These are phyloP conservation scores for Papilio helenus DNA, from an alignment of 1,140 invertebrate genomes.

Conservation along the genomic window DNA sequence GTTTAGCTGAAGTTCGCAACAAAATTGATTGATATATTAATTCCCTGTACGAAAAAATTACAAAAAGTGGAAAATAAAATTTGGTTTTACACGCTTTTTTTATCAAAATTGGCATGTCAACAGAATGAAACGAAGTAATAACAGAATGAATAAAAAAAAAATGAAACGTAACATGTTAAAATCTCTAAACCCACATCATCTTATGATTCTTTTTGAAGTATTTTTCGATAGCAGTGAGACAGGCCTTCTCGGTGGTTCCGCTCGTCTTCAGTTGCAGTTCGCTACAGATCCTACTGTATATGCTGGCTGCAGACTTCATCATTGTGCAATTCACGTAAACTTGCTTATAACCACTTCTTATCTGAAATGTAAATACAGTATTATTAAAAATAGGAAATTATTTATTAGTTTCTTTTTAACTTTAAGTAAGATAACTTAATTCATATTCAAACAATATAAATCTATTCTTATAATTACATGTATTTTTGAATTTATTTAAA, in stretches of 20 bases:
- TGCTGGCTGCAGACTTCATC: slow-evolving; percentile 88
- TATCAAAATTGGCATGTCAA: too few species aligned
- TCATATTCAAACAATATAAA: too few species aligned
- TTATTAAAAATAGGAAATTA: not conserved
- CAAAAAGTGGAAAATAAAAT: too few species aligned
- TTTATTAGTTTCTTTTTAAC: too few species aligned
- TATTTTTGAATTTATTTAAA: not conserved
- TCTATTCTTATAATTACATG: not conserved
- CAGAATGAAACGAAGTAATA: too few species aligned
- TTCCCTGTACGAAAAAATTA: too few species aligned
- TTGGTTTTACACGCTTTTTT: too few species aligned
- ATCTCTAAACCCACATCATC: slow-evolving; percentile 84
- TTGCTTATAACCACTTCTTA: slow-evolving; percentile 84
- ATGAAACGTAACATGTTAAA: not conserved
- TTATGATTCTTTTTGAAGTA: slow-evolving; percentile 86
- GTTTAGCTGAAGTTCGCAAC: too few species aligned
- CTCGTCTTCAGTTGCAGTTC: slow-evolving; percentile 84
- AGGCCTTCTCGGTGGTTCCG: slow-evolving; percentile 84
- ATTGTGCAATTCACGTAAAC: slow-evolving; percentile 93
- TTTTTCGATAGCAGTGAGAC: slow-evolving; percentile 86
- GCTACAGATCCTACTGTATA: slow-evolving; percentile 88
- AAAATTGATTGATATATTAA: too few species aligned
- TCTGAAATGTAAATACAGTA: slow-evolving; percentile 63
- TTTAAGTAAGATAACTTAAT: too few species aligned
- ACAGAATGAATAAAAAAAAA: too few species aligned